Percentiles rank a stretch among this genome's conserved stretches.
Evolutionary conservation across 2,797 vertebrate genomes (phyloP).

Genomic region (Masticophis lateralis): DNA sequence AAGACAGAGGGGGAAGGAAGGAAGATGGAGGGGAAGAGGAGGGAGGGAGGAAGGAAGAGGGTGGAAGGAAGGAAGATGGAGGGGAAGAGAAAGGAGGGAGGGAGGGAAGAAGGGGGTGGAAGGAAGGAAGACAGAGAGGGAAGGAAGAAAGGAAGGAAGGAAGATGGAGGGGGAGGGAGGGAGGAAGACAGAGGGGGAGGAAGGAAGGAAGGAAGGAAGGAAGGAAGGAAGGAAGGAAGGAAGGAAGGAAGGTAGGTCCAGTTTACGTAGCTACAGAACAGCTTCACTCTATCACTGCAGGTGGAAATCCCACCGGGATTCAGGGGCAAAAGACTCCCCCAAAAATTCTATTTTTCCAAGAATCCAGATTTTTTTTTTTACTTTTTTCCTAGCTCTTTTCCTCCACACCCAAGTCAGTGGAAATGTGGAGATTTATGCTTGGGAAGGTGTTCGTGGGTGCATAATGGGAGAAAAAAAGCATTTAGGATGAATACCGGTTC

Average conservation of each 20-base stretch:
- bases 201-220: no score
- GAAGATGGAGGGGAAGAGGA: no score
- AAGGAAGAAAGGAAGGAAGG: no score
- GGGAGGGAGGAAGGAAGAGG: no score
- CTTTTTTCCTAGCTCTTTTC: neutral
- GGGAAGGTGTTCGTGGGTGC: slow-evolving; percentile 27
- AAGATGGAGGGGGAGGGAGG: no score
- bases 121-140: no score
- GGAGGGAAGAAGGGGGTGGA: no score
- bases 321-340: neutral
- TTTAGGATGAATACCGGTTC: slow-evolving; percentile 68
- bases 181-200: no score
- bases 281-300: neutral
- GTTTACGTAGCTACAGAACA: neutral
- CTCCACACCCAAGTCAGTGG: rapidly evolving
- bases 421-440: slow-evolving; percentile 58
- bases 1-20: no score
- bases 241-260: neutral
- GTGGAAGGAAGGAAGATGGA: no score
- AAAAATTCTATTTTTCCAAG: neutral
- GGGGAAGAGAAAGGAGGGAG: no score
- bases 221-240: no score
- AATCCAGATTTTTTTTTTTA: neutral
- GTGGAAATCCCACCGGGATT: neutral
- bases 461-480: slow-evolving; percentile 49